phyloP scores from a whole-genome alignment of 1,140 invertebrate genomes.

The Drosophila sp. region DNA sequence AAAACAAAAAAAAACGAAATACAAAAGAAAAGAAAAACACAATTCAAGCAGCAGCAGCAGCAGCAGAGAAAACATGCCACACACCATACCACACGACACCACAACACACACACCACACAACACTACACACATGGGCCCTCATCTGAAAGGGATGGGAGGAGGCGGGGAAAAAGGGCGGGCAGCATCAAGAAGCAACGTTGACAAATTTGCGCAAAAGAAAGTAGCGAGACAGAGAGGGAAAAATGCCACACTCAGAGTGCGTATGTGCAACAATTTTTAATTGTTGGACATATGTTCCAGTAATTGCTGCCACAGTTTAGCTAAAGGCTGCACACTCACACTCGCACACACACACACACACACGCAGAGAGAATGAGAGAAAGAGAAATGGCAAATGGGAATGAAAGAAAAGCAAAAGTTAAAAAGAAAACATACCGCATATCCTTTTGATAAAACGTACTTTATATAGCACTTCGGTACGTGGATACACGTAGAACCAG shows the following conservation, averaged over 20 bases:
- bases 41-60: slow-evolving; percentile 43
- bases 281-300: slow-evolving; percentile 67
- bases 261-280: slow-evolving; percentile 75
- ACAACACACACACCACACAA: no score
- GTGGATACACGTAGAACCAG: background rate
- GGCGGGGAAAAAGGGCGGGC: background rate
- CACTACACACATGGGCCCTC: no score
- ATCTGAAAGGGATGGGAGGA: no score
- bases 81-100: background rate
- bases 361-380: background rate
- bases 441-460: slow-evolving; percentile 20
- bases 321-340: slow-evolving; percentile 24
- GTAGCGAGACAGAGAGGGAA: slow-evolving; percentile 10
- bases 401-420: slow-evolving; percentile 17
- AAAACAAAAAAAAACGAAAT: background rate
- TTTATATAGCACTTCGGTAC: background rate
- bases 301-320: slow-evolving; percentile 67
- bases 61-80: slow-evolving; percentile 23
- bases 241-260: slow-evolving; percentile 51
- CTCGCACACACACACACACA: slow-evolving; percentile 10
- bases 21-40: slow-evolving; percentile 24
- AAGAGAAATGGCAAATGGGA: slow-evolving; percentile 1
- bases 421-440: slow-evolving; percentile 11
- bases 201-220: slow-evolving; percentile 41
- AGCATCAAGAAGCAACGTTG: slow-evolving; percentile 16